Conservation (phyloP, 2,113 vertebrate genomes). For the Corythoichthys intestinalis region DNA sequence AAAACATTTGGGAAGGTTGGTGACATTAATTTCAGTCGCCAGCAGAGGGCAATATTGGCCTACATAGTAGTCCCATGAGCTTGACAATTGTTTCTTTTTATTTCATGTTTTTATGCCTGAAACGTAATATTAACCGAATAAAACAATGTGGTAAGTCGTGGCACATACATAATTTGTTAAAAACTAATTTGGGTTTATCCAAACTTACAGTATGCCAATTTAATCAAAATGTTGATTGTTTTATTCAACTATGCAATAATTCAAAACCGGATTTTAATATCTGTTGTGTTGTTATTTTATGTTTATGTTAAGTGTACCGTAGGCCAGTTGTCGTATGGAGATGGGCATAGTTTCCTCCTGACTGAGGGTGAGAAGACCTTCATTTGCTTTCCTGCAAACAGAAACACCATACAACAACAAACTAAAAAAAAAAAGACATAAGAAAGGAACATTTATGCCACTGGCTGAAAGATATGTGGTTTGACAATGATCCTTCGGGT, state of each 20-base stretch:
- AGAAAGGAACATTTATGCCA: conserved; percentile 15
- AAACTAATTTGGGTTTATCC: too few relatives aligned
- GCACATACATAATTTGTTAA: too few relatives aligned
- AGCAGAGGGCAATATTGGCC: too few relatives aligned
- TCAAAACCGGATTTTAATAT: not conserved
- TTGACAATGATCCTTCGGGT: conserved; percentile 9
- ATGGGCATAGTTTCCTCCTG: conserved; percentile 78
- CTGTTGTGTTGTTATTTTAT: not conserved
- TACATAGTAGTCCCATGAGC: too few relatives aligned
- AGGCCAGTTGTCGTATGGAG: conserved; percentile 78
- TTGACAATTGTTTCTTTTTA: too few relatives aligned
- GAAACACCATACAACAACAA: conserved; percentile 4
- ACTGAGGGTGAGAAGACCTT: conserved; percentile 78
- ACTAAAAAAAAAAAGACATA: conserved; percentile 13
- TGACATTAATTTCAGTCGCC: too few relatives aligned
- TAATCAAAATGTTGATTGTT: not conserved
- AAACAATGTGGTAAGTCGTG: too few relatives aligned
- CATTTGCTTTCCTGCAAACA: conserved; percentile 78
- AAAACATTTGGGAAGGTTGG: too few relatives aligned
- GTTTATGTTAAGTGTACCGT: conserved; percentile 62
- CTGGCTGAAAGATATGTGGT: conserved; percentile 14
- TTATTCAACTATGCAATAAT: not conserved
- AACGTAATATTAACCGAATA: too few relatives aligned
- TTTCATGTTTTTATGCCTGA: too few relatives aligned
- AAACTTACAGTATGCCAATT: not conserved